These are phyloP conservation scores for Rotaria socialis DNA, from an alignment of 2,888 invertebrate genomes.

Conservation along the genomic window DNA sequence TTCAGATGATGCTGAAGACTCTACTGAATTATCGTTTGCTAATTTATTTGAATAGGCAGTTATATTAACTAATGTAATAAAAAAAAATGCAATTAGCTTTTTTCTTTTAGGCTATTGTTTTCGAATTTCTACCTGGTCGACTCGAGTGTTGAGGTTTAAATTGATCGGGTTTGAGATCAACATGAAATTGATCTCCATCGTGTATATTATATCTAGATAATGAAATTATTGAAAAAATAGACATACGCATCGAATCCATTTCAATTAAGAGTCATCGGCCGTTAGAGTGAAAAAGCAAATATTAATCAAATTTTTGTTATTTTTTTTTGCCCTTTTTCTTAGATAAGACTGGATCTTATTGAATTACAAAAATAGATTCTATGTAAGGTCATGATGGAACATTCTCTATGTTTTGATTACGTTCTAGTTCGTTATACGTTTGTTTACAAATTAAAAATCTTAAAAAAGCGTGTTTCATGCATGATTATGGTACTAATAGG, in stretches of 20 bases:
- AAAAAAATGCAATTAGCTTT: no score
- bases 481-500: no score
- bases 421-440: no score
- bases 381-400: background rate
- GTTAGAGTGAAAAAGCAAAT: background rate
- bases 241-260: background rate
- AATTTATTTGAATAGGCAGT: background rate
- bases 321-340: background rate
- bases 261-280: background rate
- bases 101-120: no score
- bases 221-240: background rate
- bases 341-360: background rate
- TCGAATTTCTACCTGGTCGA: background rate
- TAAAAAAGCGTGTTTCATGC: no score
- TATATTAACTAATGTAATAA: background rate
- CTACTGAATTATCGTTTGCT: background rate
- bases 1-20: slow-evolving; percentile 13
- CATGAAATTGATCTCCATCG: slow-evolving; percentile 53
- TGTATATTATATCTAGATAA: slow-evolving; percentile 49
- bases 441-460: no score
- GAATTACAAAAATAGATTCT: background rate
- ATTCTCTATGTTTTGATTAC: background rate
- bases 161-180: slow-evolving; percentile 48
- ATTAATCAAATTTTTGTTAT: no score
- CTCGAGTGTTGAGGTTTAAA: background rate